A percentile compares a stretch with the other conserved stretches of the same genome.
These are phyloP conservation scores for Beaufortia kweichowensis DNA, from an alignment of 2,113 vertebrate genomes.

Conservation along the genomic window DNA sequence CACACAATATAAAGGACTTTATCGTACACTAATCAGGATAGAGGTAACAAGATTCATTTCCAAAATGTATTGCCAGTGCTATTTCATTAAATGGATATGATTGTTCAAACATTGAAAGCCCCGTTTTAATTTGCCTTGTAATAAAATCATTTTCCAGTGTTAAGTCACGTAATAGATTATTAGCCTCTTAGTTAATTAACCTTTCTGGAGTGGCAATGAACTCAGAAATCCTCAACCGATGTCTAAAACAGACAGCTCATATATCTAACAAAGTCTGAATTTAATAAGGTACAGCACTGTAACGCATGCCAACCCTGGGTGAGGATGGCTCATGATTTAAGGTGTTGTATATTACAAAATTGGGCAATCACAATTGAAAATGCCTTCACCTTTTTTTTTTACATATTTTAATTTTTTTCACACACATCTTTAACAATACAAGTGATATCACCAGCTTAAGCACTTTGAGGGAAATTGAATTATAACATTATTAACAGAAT, in stretches of 20 bases:
- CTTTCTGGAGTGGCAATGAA: constrained; percentile 24
- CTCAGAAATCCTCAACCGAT: neutral
- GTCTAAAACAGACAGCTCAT: constrained; percentile 3
- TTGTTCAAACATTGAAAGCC: constrained; percentile 12
- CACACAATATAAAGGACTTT: constrained; percentile 4
- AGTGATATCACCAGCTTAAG: too few relatives aligned
- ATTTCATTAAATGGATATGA: constrained; percentile 25
- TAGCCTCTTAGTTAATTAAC: constrained; percentile 43
- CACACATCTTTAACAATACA: too few relatives aligned
- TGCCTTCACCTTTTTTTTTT: too few relatives aligned
- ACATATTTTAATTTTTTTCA: too few relatives aligned
- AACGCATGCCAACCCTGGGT: constrained; percentile 23
- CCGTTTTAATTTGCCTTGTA: constrained; percentile 27
- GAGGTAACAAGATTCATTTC: constrained; percentile 6
- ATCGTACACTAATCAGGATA: constrained; percentile 1
- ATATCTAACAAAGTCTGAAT: constrained; percentile 25
- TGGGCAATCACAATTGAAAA: too few relatives aligned
- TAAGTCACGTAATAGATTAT: constrained; percentile 31
- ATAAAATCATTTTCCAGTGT: constrained; percentile 9
- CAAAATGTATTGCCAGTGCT: neutral
- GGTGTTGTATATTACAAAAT: too few relatives aligned
- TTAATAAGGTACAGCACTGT: constrained; percentile 35
- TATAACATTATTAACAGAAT: too few relatives aligned
- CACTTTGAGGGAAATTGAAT: too few relatives aligned
- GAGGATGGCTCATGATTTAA: constrained; percentile 5